Base-by-base conservation (phyloP, 1,140 invertebrate species). In the Papilio dardanus region DNA sequence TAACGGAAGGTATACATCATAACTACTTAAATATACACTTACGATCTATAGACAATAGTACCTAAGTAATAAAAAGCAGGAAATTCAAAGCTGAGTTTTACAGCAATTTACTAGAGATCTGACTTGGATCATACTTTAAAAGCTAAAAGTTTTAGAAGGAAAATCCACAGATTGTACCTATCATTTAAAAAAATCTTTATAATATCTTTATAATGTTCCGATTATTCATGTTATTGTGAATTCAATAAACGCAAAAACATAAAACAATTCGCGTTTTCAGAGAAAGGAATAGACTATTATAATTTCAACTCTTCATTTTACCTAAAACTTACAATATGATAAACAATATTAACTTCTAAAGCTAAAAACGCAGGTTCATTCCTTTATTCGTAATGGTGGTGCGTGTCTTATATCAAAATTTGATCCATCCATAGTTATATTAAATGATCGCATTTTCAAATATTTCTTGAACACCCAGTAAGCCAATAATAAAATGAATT, bases 391-490 rank as follows among this genome's bases (percentile, higher is more conserved):
- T 12, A 62, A 28, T 3, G 21, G 54, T 12, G 24, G 4, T 24
- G 54, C 21, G 54, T 62, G 54, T 28, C 12, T 62, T 14, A 14
- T 62, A 4, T 46, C 19, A 46, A 46, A 46, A 2, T 62, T 24
- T 14, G 54, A 16, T 12, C 24, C 12, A 28, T 62, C 54, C 24
- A 62, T 28, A 62, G 3, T 62, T 14, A 28, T 28, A 62, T 28
- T 62, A 16, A 28, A 62, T 3, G 24, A 62, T 14, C 24, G 54
- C 54, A 62, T 28, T 24, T 62, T 28, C 24, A 62, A 28, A 62
- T 62, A 62, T 62, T 24, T 62, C 24, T 62, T 62, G 24, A 62
- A 62, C 54, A 62, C 54, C 54, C 54, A 62, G 24, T 62, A 62
- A 3, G 54, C 24, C 54, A 62, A 62, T 30, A 62, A 62, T 14